These are phyloP conservation scores for Gerosis bhagava DNA, from an alignment of 2,888 invertebrate genomes.

Conservation along the genomic window DNA sequence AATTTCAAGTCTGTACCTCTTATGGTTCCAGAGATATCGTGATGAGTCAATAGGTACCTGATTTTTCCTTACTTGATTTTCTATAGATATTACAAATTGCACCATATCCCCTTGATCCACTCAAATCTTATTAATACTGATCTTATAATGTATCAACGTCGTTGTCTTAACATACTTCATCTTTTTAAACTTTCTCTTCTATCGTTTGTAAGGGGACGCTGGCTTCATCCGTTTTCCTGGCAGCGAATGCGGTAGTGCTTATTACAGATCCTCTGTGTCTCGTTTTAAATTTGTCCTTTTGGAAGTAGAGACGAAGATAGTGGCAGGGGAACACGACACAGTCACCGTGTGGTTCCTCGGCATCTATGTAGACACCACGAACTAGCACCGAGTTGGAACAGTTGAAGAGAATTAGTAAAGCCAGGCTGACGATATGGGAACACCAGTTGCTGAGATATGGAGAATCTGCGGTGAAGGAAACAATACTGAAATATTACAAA, in stretches of 20 bases:
- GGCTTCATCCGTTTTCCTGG: slow-evolving; percentile 59
- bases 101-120: too few species aligned
- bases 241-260: slow-evolving; percentile 51
- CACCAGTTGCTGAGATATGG: slow-evolving; percentile 90
- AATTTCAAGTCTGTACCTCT: too few species aligned
- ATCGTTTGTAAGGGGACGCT: slow-evolving; percentile 64
- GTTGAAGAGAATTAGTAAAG: slow-evolving; percentile 89
- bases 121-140: too few species aligned
- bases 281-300: slow-evolving; percentile 85
- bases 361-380: slow-evolving; percentile 94
- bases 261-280: slow-evolving; percentile 64
- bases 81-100: too few species aligned
- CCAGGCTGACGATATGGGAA: slow-evolving; percentile 88
- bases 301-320: slow-evolving; percentile 90
- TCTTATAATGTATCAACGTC: too few species aligned
- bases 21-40: too few species aligned
- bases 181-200: slow-evolving; percentile 69
- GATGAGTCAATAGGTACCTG: too few species aligned
- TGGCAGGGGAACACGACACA: slow-evolving; percentile 93
- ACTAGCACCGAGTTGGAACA: slow-evolving; percentile 94
- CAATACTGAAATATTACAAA: too few species aligned
- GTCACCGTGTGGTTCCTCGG: slow-evolving; percentile 91
- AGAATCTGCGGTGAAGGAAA: slow-evolving; percentile 76
- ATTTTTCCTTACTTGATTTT: too few species aligned
- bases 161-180: not conserved